phyloP scores from a whole-genome alignment of 2,888 invertebrate species.

The Meta bourneti region DNA sequence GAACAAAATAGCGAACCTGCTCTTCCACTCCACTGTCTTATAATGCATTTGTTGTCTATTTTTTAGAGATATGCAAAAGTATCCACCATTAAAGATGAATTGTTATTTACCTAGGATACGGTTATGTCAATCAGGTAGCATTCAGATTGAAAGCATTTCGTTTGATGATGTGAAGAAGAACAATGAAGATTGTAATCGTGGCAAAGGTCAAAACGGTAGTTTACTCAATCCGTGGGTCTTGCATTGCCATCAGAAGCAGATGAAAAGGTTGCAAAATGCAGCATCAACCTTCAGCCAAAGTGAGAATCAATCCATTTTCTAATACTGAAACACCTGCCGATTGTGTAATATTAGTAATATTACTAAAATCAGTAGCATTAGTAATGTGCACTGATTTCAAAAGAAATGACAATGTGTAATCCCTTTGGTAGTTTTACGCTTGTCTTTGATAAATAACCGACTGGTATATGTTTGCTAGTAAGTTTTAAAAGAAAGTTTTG shows the following conservation, averaged over 20 bases:
- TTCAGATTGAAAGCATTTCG: slow-evolving; percentile 80
- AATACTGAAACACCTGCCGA: no score
- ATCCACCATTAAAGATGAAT: slow-evolving; percentile 60
- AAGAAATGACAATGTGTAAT: no score
- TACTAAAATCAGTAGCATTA: no score
- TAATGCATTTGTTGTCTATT: slow-evolving; percentile 29
- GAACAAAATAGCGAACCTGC: background rate
- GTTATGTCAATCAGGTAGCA: slow-evolving; percentile 81
- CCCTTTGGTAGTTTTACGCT: no score
- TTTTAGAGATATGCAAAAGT: slow-evolving; percentile 57
- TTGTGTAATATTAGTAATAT: no score
- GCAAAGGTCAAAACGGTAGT: slow-evolving; percentile 78
- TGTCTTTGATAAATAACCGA: no score
- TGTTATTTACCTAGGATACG: slow-evolving; percentile 79
- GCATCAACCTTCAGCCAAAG: slow-evolving; percentile 69
- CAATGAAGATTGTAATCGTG: slow-evolving; percentile 79
- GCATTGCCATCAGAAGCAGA: slow-evolving; percentile 82
- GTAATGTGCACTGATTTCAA: no score
- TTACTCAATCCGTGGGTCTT: slow-evolving; percentile 83
- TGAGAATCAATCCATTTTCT: background rate
- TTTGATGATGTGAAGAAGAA: slow-evolving; percentile 79
- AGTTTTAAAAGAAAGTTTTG: no score
- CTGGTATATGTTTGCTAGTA: no score
- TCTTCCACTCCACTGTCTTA: slow-evolving; percentile 8
- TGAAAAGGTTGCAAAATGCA: slow-evolving; percentile 80